phyloP scores from a whole-genome alignment of 2,888 invertebrate species.

The Gerris lacustris region DNA sequence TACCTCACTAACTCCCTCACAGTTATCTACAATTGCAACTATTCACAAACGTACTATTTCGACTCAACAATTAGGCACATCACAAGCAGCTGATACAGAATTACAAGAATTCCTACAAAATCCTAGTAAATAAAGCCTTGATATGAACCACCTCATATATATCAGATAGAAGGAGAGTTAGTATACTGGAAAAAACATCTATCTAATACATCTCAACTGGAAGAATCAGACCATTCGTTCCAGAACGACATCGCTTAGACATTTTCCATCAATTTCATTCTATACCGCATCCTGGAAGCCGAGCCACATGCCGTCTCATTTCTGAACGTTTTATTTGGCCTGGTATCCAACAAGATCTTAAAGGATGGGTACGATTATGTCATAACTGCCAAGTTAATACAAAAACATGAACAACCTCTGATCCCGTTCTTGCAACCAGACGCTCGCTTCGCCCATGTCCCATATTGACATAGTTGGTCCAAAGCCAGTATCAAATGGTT shows the following conservation, averaged over 20 bases:
- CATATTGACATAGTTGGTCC: too few relatives aligned
- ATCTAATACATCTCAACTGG: conserved; percentile 13
- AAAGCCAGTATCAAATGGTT: background rate
- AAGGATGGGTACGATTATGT: conserved; percentile 11
- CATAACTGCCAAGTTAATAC: conserved; percentile 10
- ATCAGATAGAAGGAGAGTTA: too few relatives aligned
- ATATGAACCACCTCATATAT: too few relatives aligned
- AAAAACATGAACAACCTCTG: conserved; percentile 9
- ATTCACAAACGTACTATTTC: too few relatives aligned
- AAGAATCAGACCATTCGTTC: conserved; percentile 14
- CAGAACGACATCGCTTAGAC: background rate
- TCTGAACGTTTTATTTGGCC: conserved; percentile 15
- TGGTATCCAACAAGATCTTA: conserved; percentile 8
- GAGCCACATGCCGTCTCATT: conserved; percentile 12
- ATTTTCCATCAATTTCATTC: conserved; percentile 14
- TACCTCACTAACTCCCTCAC: too few relatives aligned
- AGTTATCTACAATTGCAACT: too few relatives aligned
- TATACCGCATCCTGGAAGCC: conserved; percentile 8
- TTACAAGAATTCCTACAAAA: too few relatives aligned
- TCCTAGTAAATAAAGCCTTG: too few relatives aligned
- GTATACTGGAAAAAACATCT: background rate
- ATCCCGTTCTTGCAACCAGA: background rate
- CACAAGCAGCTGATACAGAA: too few relatives aligned
- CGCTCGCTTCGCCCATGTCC: background rate
- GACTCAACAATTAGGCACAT: too few relatives aligned